Percentiles rank a stretch among this genome's conserved stretches.
Conservation (phyloP, 2,797 vertebrate species). For the Sphenodon punctatus region DNA sequence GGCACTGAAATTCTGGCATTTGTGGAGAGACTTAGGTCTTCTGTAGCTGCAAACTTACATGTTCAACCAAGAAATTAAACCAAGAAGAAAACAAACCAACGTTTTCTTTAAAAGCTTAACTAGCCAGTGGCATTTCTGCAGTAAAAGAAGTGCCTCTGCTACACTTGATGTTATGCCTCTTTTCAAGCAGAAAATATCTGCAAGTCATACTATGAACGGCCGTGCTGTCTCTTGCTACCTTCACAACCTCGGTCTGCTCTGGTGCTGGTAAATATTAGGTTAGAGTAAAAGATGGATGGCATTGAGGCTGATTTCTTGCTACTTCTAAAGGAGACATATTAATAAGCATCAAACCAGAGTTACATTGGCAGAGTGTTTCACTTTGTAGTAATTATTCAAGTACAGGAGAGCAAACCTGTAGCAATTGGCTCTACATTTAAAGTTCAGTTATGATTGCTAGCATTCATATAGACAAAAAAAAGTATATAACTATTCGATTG, state of each 20-base stretch:
- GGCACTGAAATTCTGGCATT: slow-evolving; percentile 1
- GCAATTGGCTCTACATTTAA: slow-evolving; percentile 41
- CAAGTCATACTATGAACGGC: neutral
- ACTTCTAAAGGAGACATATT: slow-evolving; percentile 13
- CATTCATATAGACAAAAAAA: slow-evolving; percentile 49
- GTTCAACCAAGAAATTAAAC: slow-evolving; percentile 30
- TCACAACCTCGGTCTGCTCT: neutral
- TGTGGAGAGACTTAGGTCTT: neutral
- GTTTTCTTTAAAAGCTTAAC: neutral
- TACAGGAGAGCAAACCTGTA: slow-evolving; percentile 24
- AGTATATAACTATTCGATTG: slow-evolving; percentile 32
- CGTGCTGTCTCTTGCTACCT: neutral
- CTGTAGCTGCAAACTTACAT: slow-evolving; percentile 36
- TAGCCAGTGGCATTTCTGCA: neutral
- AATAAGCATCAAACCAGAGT: slow-evolving; percentile 2
- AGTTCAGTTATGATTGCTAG: slow-evolving; percentile 35
- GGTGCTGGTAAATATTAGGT: slow-evolving; percentile 9
- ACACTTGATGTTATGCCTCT: neutral
- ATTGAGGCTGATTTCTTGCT: neutral
- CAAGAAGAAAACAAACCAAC: slow-evolving; percentile 17
- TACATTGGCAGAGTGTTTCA: neutral
- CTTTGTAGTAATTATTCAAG: slow-evolving; percentile 51
- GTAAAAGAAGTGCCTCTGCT: neutral
- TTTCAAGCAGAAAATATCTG: slow-evolving; percentile 8
- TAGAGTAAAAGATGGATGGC: neutral